These are phyloP conservation scores for Oasisia sp. DNA, from an alignment of 2,888 invertebrate genomes.

Conservation along the genomic window DNA sequence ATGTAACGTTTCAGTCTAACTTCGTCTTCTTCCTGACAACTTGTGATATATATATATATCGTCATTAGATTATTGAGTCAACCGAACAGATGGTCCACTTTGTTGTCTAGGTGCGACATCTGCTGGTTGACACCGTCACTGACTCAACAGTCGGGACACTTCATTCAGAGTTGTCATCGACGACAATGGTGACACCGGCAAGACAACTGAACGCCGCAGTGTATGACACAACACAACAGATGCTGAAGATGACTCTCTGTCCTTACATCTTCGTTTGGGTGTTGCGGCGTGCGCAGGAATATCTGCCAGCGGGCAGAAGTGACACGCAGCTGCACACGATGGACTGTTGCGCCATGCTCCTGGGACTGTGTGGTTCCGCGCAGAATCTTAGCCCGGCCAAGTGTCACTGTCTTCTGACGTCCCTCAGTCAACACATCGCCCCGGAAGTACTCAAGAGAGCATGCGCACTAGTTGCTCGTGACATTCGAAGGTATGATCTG, in stretches of 20 bases:
- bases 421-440: not conserved
- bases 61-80: no score
- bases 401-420: not conserved
- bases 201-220: not conserved
- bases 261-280: conserved; percentile 27
- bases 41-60: no score
- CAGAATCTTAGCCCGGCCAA: not conserved
- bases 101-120: not conserved
- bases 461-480: not conserved
- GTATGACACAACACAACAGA: conserved; percentile 12
- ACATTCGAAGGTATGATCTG: not conserved
- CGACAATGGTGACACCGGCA: not conserved
- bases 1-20: no score
- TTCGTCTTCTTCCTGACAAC: no score
- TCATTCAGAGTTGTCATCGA: not conserved
- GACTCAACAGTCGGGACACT: not conserved
- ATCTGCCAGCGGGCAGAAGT: not conserved
- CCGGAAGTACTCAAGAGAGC: not conserved
- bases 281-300: not conserved
- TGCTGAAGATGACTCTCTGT: conserved; percentile 21
- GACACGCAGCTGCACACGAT: not conserved
- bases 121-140: not conserved
- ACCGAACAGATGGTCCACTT: not conserved
- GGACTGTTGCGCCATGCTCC: conserved; percentile 21
- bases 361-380: conserved; percentile 21